Conservation (phyloP, 2,797 vertebrate genomes). For the Masticophis lateralis region DNA sequence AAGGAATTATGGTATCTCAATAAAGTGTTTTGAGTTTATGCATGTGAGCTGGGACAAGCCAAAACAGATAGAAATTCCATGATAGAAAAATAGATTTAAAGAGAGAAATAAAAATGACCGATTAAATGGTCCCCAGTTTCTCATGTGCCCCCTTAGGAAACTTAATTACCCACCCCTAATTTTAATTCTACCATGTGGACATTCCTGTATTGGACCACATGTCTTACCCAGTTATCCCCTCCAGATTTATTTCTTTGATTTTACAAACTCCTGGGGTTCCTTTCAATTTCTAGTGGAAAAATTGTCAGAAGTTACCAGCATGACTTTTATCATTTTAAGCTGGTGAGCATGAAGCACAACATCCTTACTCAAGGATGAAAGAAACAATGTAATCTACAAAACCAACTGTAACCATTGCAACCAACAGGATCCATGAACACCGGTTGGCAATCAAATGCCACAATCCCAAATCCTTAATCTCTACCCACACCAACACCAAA, state of each 20-base stretch:
- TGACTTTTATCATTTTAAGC: not conserved
- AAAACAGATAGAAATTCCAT: not conserved
- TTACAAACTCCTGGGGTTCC: not conserved
- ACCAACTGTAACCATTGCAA: no score
- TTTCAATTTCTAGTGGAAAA: not conserved
- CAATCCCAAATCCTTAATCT: no score
- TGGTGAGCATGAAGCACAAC: not conserved
- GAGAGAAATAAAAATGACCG: slow-evolving; percentile 19
- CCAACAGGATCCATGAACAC: no score
- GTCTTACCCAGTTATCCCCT: not conserved
- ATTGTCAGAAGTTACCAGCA: not conserved
- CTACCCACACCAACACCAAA: no score
- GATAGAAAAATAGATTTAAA: slow-evolving; percentile 30
- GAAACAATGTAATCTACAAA: no score
- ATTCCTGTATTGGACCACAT: not conserved
- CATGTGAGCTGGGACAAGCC: no score
- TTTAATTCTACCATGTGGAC: not conserved
- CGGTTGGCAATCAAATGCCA: no score
- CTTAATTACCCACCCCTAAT: not conserved
- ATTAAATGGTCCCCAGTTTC: not conserved
- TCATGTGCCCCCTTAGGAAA: no score
- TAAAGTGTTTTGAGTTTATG: no score
- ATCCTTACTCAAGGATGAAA: no score
- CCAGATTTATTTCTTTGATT: not conserved
- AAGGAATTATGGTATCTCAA: no score